phyloP scores from a whole-genome alignment of 2,888 invertebrate genomes.

The Stenodema calcarata region DNA sequence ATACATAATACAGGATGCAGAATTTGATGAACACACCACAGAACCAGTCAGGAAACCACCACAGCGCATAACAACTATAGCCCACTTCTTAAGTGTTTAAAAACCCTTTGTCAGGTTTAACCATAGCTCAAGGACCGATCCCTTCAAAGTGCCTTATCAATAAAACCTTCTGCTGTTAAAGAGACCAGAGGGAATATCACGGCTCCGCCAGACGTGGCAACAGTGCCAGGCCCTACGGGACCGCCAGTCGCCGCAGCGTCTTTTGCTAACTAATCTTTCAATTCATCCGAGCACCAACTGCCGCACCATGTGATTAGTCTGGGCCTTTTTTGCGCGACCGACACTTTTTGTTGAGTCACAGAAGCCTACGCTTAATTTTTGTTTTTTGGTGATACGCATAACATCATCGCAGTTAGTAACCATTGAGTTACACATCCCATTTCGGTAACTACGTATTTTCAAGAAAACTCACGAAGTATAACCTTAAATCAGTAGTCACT shows the following conservation, averaged over 20 bases:
- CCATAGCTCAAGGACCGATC: background rate
- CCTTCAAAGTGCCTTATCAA: background rate
- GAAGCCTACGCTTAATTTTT: background rate
- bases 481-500: too few species aligned
- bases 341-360: background rate
- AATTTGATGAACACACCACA: too few species aligned
- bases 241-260: background rate
- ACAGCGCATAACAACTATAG: too few species aligned
- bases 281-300: background rate
- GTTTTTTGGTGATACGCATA: background rate
- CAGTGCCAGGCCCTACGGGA: background rate
- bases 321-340: background rate
- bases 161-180: background rate
- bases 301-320: background rate
- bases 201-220: conserved; percentile 27
- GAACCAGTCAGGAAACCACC: too few species aligned
- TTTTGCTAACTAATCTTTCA: background rate
- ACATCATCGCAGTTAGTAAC: too few species aligned
- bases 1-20: too few species aligned
- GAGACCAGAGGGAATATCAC: background rate
- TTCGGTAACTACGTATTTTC: too few species aligned
- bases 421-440: background rate
- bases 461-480: too few species aligned
- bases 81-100: too few species aligned
- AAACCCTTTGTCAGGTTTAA: too few species aligned